A percentile compares a stretch with the other conserved stretches of the same genome.
These are phyloP conservation scores for Rhingia rostrata DNA, from an alignment of 2,888 invertebrate species.

Conservation along the genomic window DNA sequence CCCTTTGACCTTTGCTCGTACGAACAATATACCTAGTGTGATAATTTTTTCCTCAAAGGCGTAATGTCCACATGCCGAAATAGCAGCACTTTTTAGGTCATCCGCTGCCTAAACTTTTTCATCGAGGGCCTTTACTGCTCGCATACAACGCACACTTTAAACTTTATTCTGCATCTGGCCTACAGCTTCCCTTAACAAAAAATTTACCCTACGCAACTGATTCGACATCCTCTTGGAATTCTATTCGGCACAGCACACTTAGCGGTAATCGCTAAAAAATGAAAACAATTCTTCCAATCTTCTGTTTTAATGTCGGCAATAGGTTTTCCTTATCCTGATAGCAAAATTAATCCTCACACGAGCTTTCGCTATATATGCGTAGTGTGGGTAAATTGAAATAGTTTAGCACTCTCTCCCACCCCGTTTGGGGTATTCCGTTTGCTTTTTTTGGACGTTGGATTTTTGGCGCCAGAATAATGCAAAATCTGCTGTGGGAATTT, in stretches of 20 bases:
- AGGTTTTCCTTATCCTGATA: constrained; percentile 17
- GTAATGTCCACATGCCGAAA: no score
- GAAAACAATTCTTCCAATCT: constrained; percentile 28
- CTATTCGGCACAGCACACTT: constrained; percentile 44
- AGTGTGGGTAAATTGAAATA: constrained; percentile 30
- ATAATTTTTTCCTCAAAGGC: no score
- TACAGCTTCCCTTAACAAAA: no score
- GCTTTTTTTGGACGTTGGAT: constrained; percentile 22
- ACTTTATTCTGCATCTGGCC: no score
- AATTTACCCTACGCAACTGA: background rate
- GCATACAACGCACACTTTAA: no score
- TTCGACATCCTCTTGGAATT: constrained; percentile 56
- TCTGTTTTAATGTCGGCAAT: constrained; percentile 15
- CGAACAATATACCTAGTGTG: no score
- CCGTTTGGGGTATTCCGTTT: constrained; percentile 7
- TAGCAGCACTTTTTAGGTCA: no score
- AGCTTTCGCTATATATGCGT: constrained; percentile 8
- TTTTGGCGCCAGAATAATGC: constrained; percentile 52
- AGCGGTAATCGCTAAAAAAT: constrained; percentile 31
- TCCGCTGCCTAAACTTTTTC: no score
- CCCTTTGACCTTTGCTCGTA: no score
- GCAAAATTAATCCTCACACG: constrained; percentile 12
- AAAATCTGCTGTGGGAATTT: constrained; percentile 70
- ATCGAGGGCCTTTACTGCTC: no score
- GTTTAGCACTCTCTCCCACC: constrained; percentile 4